These are phyloP conservation scores for Thyatira batis DNA, from an alignment of 2,888 invertebrate genomes.

Conservation along the genomic window DNA sequence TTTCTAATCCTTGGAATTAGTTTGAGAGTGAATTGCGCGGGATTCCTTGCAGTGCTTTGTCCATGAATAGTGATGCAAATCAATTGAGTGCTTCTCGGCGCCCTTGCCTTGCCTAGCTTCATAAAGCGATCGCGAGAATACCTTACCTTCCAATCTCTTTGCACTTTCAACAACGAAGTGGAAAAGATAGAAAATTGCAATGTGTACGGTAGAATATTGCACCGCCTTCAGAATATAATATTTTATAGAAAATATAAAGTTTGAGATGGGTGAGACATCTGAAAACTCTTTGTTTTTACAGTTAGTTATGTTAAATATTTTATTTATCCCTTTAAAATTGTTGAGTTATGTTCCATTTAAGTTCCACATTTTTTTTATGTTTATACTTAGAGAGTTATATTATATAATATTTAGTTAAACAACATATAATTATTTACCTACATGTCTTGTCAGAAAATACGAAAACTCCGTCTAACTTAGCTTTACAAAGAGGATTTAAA, in stretches of 20 bases:
- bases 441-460: too few species aligned
- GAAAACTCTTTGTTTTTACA: slow-evolving; percentile 25
- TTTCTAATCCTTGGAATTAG: slow-evolving; percentile 62
- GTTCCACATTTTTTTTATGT: too few species aligned
- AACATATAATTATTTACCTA: too few species aligned
- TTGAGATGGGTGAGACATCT: slow-evolving; percentile 29
- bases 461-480: too few species aligned
- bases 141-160: slow-evolving; percentile 35
- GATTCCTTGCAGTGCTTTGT: slow-evolving; percentile 61
- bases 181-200: slow-evolving; percentile 40
- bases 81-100: slow-evolving; percentile 52
- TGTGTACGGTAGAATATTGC: slow-evolving; percentile 35
- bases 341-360: too few species aligned
- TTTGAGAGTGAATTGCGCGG: slow-evolving; percentile 56
- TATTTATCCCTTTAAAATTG: too few species aligned
- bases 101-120: slow-evolving; percentile 29
- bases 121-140: slow-evolving; percentile 58
- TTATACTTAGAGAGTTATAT: too few species aligned
- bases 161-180: slow-evolving; percentile 38
- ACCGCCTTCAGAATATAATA: slow-evolving; percentile 35
- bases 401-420: too few species aligned
- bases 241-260: slow-evolving; percentile 46
- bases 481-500: not conserved
- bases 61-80: slow-evolving; percentile 66
- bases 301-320: slow-evolving; percentile 33